These are phyloP conservation scores for Orthonychiurus folsomi DNA, from an alignment of 2,888 invertebrate species.

Conservation along the genomic window DNA sequence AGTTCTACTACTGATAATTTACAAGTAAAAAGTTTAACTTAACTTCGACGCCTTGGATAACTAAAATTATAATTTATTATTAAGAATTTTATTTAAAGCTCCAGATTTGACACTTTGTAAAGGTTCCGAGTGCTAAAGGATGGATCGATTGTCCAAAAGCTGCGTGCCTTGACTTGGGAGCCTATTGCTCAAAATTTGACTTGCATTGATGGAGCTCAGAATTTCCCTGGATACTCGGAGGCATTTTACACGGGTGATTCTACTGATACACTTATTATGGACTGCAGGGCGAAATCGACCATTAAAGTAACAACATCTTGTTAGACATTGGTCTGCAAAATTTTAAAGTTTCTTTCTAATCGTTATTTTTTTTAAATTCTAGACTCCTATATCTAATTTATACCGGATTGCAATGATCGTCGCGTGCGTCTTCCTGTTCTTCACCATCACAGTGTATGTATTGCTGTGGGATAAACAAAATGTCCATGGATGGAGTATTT, in stretches of 20 bases:
- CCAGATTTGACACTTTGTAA: too few species aligned
- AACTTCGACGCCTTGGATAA: neutral
- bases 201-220: slow-evolving; percentile 12
- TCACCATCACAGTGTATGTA: slow-evolving; percentile 33
- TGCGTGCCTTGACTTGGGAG: slow-evolving; percentile 1
- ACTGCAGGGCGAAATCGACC: slow-evolving; percentile 11
- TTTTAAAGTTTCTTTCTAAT: too few species aligned
- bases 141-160: slow-evolving; percentile 2
- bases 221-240: slow-evolving; percentile 4
- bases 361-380: slow-evolving; percentile 2
- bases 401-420: slow-evolving; percentile 34
- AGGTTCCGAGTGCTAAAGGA: slow-evolving; percentile 11
- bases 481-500: slow-evolving; percentile 33
- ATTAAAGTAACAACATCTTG: too few species aligned
- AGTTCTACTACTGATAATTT: neutral
- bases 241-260: slow-evolving; percentile 14
- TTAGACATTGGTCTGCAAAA: too few species aligned
- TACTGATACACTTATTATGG: slow-evolving; percentile 16
- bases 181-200: neutral
- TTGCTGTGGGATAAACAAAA: slow-evolving; percentile 36
- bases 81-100: too few species aligned
- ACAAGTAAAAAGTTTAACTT: neutral
- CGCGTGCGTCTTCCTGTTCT: slow-evolving; percentile 31
- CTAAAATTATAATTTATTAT: too few species aligned
- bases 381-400: slow-evolving; percentile 12